These are phyloP conservation scores for Cliona cf. orientalis DNA, from an alignment of 37 sponge, comb jelly and placozoan genomes.

Conservation along the genomic window DNA sequence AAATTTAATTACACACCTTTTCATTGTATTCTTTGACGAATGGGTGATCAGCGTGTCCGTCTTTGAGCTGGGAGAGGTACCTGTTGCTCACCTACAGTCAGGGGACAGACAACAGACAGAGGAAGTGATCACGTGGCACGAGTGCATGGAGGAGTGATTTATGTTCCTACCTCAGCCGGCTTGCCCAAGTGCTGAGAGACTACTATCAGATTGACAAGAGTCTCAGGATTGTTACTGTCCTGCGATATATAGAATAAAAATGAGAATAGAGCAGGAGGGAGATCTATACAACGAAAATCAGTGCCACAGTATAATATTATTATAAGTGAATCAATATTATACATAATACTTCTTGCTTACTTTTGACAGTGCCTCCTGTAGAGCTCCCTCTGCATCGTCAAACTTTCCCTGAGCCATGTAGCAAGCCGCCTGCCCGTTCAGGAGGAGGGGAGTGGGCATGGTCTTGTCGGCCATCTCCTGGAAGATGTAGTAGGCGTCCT, in stretches of 20 bases:
- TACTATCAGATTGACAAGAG: constrained; percentile 88
- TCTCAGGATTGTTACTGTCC: constrained; percentile 97
- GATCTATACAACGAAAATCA: neutral
- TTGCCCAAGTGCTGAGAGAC: constrained; percentile 92
- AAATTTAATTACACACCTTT: constrained; percentile 58
- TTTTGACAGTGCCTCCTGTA: constrained; percentile 96
- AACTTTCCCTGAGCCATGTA: constrained; percentile 89
- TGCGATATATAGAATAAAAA: constrained; percentile 2
- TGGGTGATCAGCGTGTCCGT: constrained; percentile 80
- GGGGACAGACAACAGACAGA: neutral
- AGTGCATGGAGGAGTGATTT: neutral
- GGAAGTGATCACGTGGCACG: neutral
- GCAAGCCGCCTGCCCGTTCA: constrained; percentile 93
- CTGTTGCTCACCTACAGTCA: constrained; percentile 69
- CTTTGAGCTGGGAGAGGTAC: constrained; percentile 92
- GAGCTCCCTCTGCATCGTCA: constrained; percentile 92
- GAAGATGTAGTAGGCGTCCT: constrained; percentile 96
- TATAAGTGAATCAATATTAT: neutral
- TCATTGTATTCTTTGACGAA: constrained; percentile 73
- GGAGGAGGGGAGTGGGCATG: constrained; percentile 89
- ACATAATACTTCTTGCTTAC: constrained; percentile 25
- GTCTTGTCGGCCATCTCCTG: constrained; percentile 97
- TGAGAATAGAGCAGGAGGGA: neutral
- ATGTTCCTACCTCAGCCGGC: constrained; percentile 71
- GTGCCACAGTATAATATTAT: too few species aligned